Evolutionary conservation across 2,113 vertebrate genomes (phyloP), one percentile per base, ranked within the genome.

Genomic region (Colinus virginianus): DNA sequence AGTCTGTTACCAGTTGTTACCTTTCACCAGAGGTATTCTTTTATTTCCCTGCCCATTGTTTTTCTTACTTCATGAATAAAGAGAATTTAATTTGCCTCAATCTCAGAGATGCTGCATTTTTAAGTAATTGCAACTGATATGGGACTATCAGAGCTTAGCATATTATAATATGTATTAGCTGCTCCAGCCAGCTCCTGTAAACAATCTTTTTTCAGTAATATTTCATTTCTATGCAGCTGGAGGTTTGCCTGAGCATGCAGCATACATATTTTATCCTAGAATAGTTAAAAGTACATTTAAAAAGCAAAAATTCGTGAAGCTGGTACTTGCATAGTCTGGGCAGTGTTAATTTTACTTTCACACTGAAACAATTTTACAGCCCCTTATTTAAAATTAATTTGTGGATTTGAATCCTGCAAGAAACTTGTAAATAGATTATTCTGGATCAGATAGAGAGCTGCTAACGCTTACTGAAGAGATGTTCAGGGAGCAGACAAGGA

Each of bases 181-280:
- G 84, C 64, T 93, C 59, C 87, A 95, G 75, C 59, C 56, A 2
- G 84, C 84, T 89, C 75, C 84, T 90, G 63, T 89, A 93, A 96
- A 95, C 94, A 96, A 77, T 32, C 34, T 22, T 79, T 59, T 95
- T 82, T 82, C 71, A 85, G 81, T 92, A 90, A 92, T 93, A 89
- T 90, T 94, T 96, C 75, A 93, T 95, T 93, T 95, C 84, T 90
- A 63, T 92, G 94, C 89, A 93, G 81, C 84, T 92, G 71, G 78
- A 96, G 71, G 55, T 87, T 90, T 82, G 84, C 78, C 87, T 83
- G 87, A 85, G 78, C 68, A 45, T 74, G 78, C 87, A 96, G 75
- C 75, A 51, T 62, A 77, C 87, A 67, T 93, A 82, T 92, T 95
- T 94, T 85, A 90, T 46, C 70, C 46, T 76, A 30, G 16, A 89